phyloP scores from a whole-genome alignment of 2,797 vertebrate genomes.

The Arrhamphus sclerolepis region DNA sequence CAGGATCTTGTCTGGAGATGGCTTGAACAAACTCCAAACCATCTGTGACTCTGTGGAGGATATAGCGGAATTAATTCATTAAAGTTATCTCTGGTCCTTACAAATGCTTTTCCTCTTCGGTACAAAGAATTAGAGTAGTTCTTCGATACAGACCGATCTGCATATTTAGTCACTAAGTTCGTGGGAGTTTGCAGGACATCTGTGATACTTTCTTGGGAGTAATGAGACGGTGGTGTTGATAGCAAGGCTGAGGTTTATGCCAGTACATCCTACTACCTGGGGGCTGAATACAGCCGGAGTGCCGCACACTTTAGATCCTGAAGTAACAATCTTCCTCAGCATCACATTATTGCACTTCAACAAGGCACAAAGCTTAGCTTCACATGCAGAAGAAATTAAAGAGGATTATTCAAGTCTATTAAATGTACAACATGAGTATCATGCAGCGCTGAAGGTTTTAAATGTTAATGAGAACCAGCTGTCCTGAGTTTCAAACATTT shows the following conservation, averaged over 20 bases:
- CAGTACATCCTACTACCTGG: slow-evolving; percentile 22
- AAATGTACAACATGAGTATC: slow-evolving; percentile 8
- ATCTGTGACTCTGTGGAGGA: too few relatives aligned
- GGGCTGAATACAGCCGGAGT: slow-evolving; percentile 13
- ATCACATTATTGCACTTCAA: slow-evolving; percentile 51
- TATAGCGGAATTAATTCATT: too few relatives aligned
- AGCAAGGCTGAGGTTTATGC: slow-evolving; percentile 12
- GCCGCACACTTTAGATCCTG: slow-evolving; percentile 39
- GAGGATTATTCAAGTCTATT: slow-evolving; percentile 10
- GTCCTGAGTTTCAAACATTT: slow-evolving; percentile 4
- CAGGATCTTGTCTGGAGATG: too few relatives aligned
- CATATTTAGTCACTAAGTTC: slow-evolving; percentile 34
- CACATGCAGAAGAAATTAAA: slow-evolving; percentile 18
- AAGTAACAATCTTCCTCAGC: slow-evolving; percentile 38
- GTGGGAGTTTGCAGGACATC: slow-evolving; percentile 31
- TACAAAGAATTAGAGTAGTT: too few relatives aligned
- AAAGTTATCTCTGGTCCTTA: too few relatives aligned
- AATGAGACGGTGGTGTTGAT: slow-evolving; percentile 53
- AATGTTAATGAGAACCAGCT: slow-evolving; percentile 39
- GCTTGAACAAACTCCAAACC: too few relatives aligned
- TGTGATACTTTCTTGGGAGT: slow-evolving; percentile 21
- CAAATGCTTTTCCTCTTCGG: too few relatives aligned
- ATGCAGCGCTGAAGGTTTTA: slow-evolving; percentile 1
- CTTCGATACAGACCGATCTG: too few relatives aligned
- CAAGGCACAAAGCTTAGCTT: not conserved